Conservation (phyloP, 2,888 invertebrate species). For the Drosophila rubida region DNA sequence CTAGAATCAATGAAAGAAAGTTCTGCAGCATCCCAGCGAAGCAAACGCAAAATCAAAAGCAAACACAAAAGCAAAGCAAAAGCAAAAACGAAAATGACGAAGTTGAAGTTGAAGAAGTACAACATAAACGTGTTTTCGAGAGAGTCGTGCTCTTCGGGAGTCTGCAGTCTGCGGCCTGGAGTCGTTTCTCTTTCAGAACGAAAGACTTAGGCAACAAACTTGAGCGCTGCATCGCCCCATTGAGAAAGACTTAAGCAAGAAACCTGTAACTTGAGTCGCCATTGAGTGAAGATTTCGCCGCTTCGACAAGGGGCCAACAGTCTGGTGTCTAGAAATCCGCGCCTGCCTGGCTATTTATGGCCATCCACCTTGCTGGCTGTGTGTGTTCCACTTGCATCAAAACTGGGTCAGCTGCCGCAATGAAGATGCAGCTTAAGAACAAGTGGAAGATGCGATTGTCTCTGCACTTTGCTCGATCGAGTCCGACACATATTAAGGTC, state of each 20-base stretch:
- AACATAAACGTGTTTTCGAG: conserved; percentile 46
- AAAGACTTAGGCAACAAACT: conserved; percentile 81
- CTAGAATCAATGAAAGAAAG: conserved; percentile 76
- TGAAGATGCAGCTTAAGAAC: conserved; percentile 47
- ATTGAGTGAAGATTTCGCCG: conserved; percentile 51
- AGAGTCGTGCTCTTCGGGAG: conserved; percentile 34
- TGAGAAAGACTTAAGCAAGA: conserved; percentile 77
- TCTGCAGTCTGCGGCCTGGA: conserved; percentile 14
- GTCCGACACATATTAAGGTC: conserved; percentile 38
- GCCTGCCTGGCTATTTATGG: conserved; percentile 69
- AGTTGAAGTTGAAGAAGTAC: background rate
- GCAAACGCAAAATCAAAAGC: conserved; percentile 19
- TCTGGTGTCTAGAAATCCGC: conserved; percentile 53
- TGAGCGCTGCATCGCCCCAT: conserved; percentile 50
- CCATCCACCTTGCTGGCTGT: conserved; percentile 52
- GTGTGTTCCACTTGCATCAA: conserved; percentile 82
- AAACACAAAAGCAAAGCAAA: conserved; percentile 27
- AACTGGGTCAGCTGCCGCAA: conserved; percentile 78
- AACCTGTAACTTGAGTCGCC: conserved; percentile 66
- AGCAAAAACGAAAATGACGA: background rate
- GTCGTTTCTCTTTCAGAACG: conserved; percentile 67
- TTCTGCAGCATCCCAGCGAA: conserved; percentile 69
- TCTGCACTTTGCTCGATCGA: conserved; percentile 32
- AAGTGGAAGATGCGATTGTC: conserved; percentile 48
- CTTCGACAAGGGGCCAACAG: conserved; percentile 15